A percentile compares a stretch with the other conserved stretches of the same genome.
Evolutionary conservation across 2,888 invertebrate genomes (phyloP).

Genomic region (Drosophila suboccidentalis): DNA sequence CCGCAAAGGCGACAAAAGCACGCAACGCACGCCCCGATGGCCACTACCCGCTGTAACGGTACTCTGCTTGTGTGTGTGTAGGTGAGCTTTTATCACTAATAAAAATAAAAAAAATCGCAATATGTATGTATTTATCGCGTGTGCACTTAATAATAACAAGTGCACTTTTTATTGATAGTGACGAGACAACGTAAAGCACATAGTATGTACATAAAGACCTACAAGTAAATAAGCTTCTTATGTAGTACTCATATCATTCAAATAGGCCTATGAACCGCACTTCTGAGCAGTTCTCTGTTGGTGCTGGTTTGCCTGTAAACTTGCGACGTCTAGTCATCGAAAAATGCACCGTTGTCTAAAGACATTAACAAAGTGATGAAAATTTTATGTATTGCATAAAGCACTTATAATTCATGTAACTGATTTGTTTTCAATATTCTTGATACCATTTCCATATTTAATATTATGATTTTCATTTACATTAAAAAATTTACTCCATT

Average conservation of each 20-base stretch:
- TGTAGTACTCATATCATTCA: conserved; percentile 13
- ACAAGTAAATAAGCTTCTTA: background rate
- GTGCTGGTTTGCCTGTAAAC: conserved; percentile 18
- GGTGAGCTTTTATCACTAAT: conserved; percentile 30
- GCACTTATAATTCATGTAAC: background rate
- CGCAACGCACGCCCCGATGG: conserved; percentile 52
- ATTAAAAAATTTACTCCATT: background rate
- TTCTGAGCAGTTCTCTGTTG: conserved; percentile 17
- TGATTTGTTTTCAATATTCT: background rate
- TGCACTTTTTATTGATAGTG: conserved; percentile 1
- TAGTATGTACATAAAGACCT: background rate
- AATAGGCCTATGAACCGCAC: conserved; percentile 30
- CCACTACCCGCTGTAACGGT: conserved; percentile 44
- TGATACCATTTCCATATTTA: background rate
- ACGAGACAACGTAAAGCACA: conserved; percentile 5
- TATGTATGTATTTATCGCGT: conserved; percentile 8
- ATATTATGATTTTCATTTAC: background rate
- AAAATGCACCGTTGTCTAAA: conserved; percentile 26
- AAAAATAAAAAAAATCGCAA: conserved; percentile 5
- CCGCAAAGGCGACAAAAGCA: conserved; percentile 40
- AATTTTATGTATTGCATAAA: background rate
- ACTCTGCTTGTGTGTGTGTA: conserved; percentile 28
- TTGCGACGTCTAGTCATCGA: conserved; percentile 36
- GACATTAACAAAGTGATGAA: background rate
- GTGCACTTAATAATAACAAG: conserved; percentile 30